Conservation (phyloP, 2,797 vertebrate genomes). For the Sebastes oblongus region DNA sequence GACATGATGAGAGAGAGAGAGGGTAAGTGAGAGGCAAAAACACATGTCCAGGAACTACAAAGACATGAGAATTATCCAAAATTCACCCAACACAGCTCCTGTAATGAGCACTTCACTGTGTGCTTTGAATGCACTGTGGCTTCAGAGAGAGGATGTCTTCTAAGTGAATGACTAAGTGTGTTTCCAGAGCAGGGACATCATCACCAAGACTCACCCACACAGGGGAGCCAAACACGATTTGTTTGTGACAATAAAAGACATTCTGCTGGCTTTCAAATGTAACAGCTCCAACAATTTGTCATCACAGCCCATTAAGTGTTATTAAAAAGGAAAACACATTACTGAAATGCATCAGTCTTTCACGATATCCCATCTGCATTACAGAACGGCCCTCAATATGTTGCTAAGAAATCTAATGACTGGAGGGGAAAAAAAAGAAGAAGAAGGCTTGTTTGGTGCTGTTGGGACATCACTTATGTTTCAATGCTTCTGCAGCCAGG, state of each 20-base stretch:
- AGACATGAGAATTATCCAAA: conserved; percentile 31
- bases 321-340: conserved; percentile 47
- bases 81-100: conserved; percentile 25
- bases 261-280: conserved; percentile 36
- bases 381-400: conserved; percentile 20
- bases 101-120: conserved; percentile 32
- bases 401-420: conserved; percentile 32
- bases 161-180: conserved; percentile 31
- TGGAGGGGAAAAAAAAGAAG: neutral
- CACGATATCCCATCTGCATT: conserved; percentile 44
- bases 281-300: conserved; percentile 37
- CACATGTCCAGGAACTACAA: conserved; percentile 36
- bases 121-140: conserved; percentile 24
- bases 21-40: conserved; percentile 23
- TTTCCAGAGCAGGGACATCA: conserved; percentile 16
- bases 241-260: conserved; percentile 45
- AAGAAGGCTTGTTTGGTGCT: conserved; percentile 4
- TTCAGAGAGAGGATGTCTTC: conserved; percentile 21
- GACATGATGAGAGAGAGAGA: conserved; percentile 26
- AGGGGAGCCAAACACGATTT: conserved; percentile 30
- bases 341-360: conserved; percentile 20
- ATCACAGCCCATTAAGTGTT: conserved; percentile 47
- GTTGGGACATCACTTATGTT: conserved; percentile 43
- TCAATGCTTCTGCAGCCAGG: conserved; percentile 36
- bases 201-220: conserved; percentile 26